Conservation (phyloP, 2,888 invertebrate species). For the Siphlonurus alternatus region DNA sequence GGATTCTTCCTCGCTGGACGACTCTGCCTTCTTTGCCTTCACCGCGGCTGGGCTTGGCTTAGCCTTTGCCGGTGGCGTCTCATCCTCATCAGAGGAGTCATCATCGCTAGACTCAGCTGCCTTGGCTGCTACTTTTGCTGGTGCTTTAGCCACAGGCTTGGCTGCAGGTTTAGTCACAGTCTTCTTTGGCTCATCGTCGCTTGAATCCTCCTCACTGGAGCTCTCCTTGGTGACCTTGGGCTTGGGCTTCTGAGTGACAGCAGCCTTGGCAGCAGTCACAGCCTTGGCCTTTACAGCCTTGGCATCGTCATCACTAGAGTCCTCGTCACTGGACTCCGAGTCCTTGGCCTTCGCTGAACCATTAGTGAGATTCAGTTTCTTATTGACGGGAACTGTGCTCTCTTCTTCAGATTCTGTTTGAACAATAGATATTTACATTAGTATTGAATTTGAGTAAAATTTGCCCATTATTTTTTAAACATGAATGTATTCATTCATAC, state of each 20-base stretch:
- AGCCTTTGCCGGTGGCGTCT: constrained; percentile 8
- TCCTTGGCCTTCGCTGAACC: neutral
- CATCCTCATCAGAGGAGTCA: constrained; percentile 11
- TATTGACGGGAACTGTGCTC: too few relatives aligned
- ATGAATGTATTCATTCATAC: too few relatives aligned
- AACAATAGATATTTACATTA: neutral
- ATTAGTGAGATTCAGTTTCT: neutral
- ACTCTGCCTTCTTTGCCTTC: constrained; percentile 13
- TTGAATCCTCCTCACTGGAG: constrained; percentile 27
- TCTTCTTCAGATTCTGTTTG: neutral
- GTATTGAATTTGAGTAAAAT: too few relatives aligned
- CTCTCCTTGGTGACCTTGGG: constrained; percentile 19
- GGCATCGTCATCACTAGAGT: neutral
- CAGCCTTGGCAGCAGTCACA: constrained; percentile 14
- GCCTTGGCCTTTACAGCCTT: constrained; percentile 10
- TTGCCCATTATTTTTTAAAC: too few relatives aligned
- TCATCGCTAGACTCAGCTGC: constrained; percentile 12
- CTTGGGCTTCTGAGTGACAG: constrained; percentile 8
- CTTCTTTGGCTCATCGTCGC: constrained; percentile 19
- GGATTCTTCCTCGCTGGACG: constrained; percentile 10
- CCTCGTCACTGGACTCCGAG: neutral
- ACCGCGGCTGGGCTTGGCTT: constrained; percentile 15
- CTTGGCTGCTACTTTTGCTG: constrained; percentile 14
- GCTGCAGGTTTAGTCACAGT: constrained; percentile 13
- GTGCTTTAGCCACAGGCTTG: constrained; percentile 18